phyloP scores from a whole-genome alignment of 2,888 invertebrate species.

The Epinotia nisella region DNA sequence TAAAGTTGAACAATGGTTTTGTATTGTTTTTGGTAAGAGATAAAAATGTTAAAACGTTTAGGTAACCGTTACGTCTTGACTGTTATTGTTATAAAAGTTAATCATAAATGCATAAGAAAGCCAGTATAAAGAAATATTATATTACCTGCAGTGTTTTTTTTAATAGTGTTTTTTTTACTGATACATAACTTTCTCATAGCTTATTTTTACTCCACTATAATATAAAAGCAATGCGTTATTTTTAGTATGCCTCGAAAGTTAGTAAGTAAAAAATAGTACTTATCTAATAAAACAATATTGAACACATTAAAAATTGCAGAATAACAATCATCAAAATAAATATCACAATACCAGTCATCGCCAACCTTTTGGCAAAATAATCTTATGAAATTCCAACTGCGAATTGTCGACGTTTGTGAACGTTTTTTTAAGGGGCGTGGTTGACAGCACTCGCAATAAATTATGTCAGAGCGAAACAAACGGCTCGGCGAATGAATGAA shows the following conservation, averaged over 20 bases:
- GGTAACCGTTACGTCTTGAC: background rate
- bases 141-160: no score
- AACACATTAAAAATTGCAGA: background rate
- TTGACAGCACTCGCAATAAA: constrained; percentile 63
- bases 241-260: background rate
- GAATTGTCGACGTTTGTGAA: constrained; percentile 51
- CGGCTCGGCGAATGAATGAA: constrained; percentile 55
- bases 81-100: no score
- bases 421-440: constrained; percentile 67
- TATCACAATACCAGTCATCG: constrained; percentile 43
- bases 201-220: no score
- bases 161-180: no score
- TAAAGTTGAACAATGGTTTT: constrained; percentile 19
- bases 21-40: constrained; percentile 38
- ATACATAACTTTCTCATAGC: no score
- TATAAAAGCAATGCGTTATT: no score
- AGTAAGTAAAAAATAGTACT: no score
- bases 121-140: no score
- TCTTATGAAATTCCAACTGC: constrained; percentile 28
- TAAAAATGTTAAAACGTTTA: constrained; percentile 40
- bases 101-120: no score
- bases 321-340: constrained; percentile 25
- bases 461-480: constrained; percentile 68
- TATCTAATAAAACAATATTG: background rate
- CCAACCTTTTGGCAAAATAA: constrained; percentile 46